These are phyloP conservation scores for Colletes collaris DNA, from an alignment of 2,888 invertebrate species.

Conservation along the genomic window DNA sequence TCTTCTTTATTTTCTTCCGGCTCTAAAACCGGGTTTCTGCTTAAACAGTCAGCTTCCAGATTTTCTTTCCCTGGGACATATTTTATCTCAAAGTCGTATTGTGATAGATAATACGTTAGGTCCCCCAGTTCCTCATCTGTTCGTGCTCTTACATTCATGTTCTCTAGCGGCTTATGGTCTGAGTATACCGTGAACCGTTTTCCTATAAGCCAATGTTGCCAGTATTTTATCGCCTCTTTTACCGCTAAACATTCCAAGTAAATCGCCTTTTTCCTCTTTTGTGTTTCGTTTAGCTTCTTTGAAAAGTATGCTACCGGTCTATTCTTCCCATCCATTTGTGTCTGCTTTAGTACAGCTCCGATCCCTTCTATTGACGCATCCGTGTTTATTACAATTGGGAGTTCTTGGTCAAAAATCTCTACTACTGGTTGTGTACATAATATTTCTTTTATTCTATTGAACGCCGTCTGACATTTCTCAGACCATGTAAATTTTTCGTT, in stretches of 20 bases:
- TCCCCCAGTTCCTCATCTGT: constrained; percentile 66
- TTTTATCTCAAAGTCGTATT: constrained; percentile 58
- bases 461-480: not conserved
- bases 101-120: constrained; percentile 45
- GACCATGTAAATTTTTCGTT: not conserved
- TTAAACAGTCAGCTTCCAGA: not conserved
- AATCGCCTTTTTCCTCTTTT: not conserved
- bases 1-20: not conserved
- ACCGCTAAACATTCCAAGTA: constrained; percentile 23
- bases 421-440: constrained; percentile 9
- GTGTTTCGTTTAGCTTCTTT: not conserved
- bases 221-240: constrained; percentile 63
- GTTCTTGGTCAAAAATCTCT: constrained; percentile 15
- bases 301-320: constrained; percentile 6
- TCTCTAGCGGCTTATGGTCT: constrained; percentile 30
- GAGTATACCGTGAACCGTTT: constrained; percentile 25
- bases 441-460: not conserved
- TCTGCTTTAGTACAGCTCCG: constrained; percentile 12
- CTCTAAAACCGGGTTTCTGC: not conserved
- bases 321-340: not conserved
- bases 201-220: constrained; percentile 62
- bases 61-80: constrained; percentile 32
- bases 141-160: constrained; percentile 63
- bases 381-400: constrained; percentile 67
- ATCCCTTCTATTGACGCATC: constrained; percentile 65